A percentile compares a stretch with the other conserved stretches of the same genome.
phyloP scores from a whole-genome alignment of 2,797 vertebrate genomes.

The Allenopithecus nigroviridis region DNA sequence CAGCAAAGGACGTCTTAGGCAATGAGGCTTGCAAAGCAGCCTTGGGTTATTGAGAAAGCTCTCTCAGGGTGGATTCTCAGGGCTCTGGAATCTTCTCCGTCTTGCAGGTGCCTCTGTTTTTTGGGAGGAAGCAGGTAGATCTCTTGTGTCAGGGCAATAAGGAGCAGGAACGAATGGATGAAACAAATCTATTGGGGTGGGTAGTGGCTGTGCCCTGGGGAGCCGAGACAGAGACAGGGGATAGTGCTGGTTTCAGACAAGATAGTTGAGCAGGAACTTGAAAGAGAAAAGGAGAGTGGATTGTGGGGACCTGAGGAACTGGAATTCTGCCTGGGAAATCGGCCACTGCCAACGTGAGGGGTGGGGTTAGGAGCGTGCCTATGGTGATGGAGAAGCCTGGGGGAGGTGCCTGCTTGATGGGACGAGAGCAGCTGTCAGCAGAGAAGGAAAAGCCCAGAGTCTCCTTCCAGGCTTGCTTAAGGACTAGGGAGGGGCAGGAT shows the following conservation, averaged over 20 bases:
- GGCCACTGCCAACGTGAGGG: not conserved
- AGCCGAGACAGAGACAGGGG: not conserved
- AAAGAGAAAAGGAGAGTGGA: not conserved
- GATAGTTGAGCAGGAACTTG: not conserved
- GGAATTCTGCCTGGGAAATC: not conserved
- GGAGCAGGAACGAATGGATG: not conserved
- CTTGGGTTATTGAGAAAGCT: not conserved
- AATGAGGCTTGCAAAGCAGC: not conserved
- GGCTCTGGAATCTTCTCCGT: not conserved
- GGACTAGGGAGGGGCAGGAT: too few relatives aligned
- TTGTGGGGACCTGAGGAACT: not conserved
- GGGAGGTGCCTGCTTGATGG: not conserved
- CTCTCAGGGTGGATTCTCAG: not conserved
- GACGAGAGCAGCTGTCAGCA: accelerated
- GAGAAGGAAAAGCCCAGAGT: not conserved
- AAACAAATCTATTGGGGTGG: not conserved
- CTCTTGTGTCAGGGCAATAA: not conserved
- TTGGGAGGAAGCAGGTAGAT: not conserved
- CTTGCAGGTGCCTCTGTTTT: not conserved
- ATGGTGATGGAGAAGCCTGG: not conserved
- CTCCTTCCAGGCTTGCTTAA: too few relatives aligned
- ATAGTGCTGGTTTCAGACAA: not conserved
- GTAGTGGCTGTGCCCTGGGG: not conserved
- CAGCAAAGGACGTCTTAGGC: not conserved
- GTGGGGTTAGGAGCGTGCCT: not conserved